These are phyloP conservation scores for Cephus pygmeus DNA, from an alignment of 2,888 invertebrate species.

Conservation along the genomic window DNA sequence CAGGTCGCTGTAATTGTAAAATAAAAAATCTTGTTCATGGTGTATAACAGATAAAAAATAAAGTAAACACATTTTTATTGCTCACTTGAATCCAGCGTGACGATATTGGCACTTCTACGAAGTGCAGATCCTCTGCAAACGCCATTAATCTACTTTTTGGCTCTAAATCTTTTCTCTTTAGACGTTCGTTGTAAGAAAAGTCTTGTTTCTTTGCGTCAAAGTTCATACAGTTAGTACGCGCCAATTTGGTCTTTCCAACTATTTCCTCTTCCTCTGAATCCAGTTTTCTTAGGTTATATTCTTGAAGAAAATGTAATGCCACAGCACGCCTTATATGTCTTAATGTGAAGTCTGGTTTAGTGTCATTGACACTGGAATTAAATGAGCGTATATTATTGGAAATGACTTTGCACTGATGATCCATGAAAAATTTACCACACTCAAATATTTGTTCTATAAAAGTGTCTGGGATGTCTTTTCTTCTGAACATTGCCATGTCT, in stretches of 20 bases:
- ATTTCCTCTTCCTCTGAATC: slow-evolving; percentile 59
- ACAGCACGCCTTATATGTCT: slow-evolving; percentile 60
- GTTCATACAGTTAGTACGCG: slow-evolving; percentile 66
- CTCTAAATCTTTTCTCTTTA: slow-evolving; percentile 67
- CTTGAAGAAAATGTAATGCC: slow-evolving; percentile 71
- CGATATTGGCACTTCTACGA: slow-evolving; percentile 15
- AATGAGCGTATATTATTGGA: slow-evolving; percentile 75
- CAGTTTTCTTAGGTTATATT: slow-evolving; percentile 71
- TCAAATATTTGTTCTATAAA: slow-evolving; percentile 76
- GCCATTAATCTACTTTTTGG: slow-evolving; percentile 57
- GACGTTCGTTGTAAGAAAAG: slow-evolving; percentile 72
- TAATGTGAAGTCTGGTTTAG: slow-evolving; percentile 29
- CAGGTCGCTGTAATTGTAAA: slow-evolving; percentile 41
- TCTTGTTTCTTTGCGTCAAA: slow-evolving; percentile 67
- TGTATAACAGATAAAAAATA: background rate
- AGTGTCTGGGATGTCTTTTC: slow-evolving; percentile 70
- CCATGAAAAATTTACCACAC: slow-evolving; percentile 76
- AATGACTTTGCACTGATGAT: slow-evolving; percentile 76
- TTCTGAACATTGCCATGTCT: slow-evolving; percentile 71
- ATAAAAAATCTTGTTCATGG: slow-evolving; percentile 59
- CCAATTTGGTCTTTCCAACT: slow-evolving; percentile 67
- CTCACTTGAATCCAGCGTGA: slow-evolving; percentile 46
- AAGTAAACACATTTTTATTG: background rate
- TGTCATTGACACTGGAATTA: slow-evolving; percentile 53
- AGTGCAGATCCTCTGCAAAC: slow-evolving; percentile 10